These are phyloP conservation scores for Porites rus DNA, from an alignment of 92 coral and sea anemone species.

Conservation along the genomic window DNA sequence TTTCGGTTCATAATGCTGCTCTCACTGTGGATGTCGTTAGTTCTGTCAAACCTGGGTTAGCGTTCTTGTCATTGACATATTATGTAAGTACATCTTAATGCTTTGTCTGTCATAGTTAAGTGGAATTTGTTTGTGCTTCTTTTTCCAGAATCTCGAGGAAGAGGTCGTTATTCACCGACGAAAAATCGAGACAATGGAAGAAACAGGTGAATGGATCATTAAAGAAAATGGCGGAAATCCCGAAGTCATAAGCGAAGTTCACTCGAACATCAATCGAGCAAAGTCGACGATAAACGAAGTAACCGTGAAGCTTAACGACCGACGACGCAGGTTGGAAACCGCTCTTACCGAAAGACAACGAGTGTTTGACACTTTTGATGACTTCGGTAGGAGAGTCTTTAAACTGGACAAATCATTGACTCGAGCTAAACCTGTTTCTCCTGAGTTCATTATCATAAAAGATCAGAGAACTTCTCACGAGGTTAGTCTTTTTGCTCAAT, in stretches of 20 bases:
- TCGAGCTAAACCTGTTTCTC: slow-evolving; percentile 93
- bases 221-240: slow-evolving; percentile 86
- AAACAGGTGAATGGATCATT: slow-evolving; percentile 98
- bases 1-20: no score
- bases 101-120: neutral
- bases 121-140: neutral
- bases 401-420: slow-evolving; percentile 84
- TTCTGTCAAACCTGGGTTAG: no score
- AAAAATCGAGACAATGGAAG: slow-evolving; percentile 94
- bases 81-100: no score
- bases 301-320: slow-evolving; percentile 80
- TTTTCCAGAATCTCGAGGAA: slow-evolving; percentile 84
- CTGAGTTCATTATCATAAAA: slow-evolving; percentile 82
- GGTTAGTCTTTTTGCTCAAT: slow-evolving; percentile 52
- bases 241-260: slow-evolving; percentile 89
- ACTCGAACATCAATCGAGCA: slow-evolving; percentile 79
- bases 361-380: slow-evolving; percentile 83
- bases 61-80: neutral
- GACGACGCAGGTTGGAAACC: slow-evolving; percentile 89
- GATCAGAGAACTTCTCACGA: slow-evolving; percentile 83
- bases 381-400: slow-evolving; percentile 87
- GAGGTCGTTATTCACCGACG: slow-evolving; percentile 91
- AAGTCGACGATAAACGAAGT: slow-evolving; percentile 85
- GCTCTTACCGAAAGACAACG: slow-evolving; percentile 90
- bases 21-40: no score